phyloP scores from a whole-genome alignment of 2,888 invertebrate genomes.

The Sclerodermus sp. region DNA sequence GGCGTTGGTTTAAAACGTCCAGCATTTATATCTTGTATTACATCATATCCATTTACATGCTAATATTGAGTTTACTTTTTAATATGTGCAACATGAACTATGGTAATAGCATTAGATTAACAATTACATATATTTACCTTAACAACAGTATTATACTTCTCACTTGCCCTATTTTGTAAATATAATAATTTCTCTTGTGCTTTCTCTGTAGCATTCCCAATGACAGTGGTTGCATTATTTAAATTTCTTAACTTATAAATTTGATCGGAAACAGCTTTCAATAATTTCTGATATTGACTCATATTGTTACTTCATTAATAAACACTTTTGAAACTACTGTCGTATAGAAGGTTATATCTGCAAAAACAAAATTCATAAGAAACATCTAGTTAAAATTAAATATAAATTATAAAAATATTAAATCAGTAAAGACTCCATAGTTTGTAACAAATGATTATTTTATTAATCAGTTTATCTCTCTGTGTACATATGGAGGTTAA shows the following conservation, averaged over 20 bases:
- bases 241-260: constrained; percentile 37
- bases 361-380: too few relatives aligned
- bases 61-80: constrained; percentile 16
- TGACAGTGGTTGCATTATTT: constrained; percentile 32
- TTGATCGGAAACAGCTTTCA: constrained; percentile 32
- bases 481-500: too few relatives aligned
- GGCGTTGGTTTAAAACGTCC: constrained; percentile 30
- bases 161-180: constrained; percentile 35
- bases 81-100: constrained; percentile 1
- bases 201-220: constrained; percentile 37
- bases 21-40: constrained; percentile 40
- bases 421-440: too few relatives aligned
- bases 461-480: too few relatives aligned
- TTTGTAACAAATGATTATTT: too few relatives aligned
- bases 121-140: constrained; percentile 34
- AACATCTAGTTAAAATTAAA: too few relatives aligned
- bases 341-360: too few relatives aligned
- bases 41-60: constrained; percentile 39
- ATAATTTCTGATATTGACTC: constrained; percentile 27
- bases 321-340: too few relatives aligned
- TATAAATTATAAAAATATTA: too few relatives aligned
- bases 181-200: constrained; percentile 38
- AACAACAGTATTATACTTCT: constrained; percentile 42
- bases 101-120: neutral
- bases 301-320: too few relatives aligned